A percentile compares a stretch with the other conserved stretches of the same genome.
phyloP scores from a whole-genome alignment of 1,140 invertebrate genomes.

The Bombus soroeensis region DNA sequence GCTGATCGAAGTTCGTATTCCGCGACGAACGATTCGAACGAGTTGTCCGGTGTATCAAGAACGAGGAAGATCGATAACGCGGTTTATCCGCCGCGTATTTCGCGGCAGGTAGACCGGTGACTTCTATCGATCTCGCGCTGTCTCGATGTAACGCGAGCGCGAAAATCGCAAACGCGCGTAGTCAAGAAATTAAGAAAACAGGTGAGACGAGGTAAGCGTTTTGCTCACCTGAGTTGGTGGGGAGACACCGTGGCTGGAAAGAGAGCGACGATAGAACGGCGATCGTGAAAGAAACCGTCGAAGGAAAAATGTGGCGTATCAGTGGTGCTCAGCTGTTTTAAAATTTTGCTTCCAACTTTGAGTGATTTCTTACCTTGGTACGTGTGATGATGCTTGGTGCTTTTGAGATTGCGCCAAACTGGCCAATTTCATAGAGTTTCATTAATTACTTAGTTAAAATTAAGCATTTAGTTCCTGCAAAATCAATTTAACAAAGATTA shows the following conservation, averaged over 20 bases:
- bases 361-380: neutral
- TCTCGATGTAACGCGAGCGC: constrained; percentile 29
- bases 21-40: neutral
- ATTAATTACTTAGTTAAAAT: too few species aligned
- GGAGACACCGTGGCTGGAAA: constrained; percentile 24
- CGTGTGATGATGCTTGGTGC: neutral
- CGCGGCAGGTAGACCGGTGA: too few species aligned
- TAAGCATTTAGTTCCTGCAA: too few species aligned
- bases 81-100: neutral
- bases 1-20: neutral
- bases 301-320: constrained; percentile 30
- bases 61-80: neutral
- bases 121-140: constrained; percentile 9
- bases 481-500: too few species aligned
- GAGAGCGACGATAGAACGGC: constrained; percentile 4
- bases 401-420: neutral
- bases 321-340: constrained; percentile 53
- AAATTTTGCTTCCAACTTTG: neutral
- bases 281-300: constrained; percentile 41
- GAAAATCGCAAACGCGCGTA: constrained; percentile 39
- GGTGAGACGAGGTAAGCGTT: constrained; percentile 63
- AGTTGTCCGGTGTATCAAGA: neutral
- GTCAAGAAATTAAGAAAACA: constrained; percentile 69
- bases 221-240: constrained; percentile 14
- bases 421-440: neutral